Evolutionary conservation across 1,140 invertebrate genomes (phyloP), one percentile per base, ranked within the genome.

Genomic region (Pristionchus pacificus): DNA sequence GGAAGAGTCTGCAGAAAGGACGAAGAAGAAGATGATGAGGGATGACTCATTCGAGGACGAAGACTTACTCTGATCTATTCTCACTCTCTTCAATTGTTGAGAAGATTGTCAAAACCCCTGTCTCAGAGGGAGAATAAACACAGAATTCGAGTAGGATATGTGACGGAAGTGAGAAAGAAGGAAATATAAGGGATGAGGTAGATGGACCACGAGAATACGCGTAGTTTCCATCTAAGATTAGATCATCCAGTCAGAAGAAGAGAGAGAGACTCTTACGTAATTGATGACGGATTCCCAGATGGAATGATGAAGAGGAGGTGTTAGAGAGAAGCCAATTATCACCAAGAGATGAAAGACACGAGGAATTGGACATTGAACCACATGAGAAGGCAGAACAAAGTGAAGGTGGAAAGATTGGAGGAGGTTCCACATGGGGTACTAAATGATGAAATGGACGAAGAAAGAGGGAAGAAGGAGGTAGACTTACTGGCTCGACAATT

Each of bases 401-500:
- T 15, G 68, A 57, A 24, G 38, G 25, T 27, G 60, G 49, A 3
- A 77, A 28, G 25, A 66, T 58, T 19, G 68, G n/a, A 30, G 61
- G 76, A 2, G 76, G 76, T 27, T 73, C 77, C 58, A 70, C 55
- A 65, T 77, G 76, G 2, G 76, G 76, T 30, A 77, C 77, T 70
- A 32, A 68, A 71, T 25, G 27, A 49, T 49, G 38, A 49, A 65
- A 25, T 10, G 19, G n/a, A n/a, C n/a, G n/a, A n/a, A n/a, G n/a
- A n/a, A n/a, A n/a, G n/a, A n/a, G n/a, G n/a, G n/a, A 24, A 28
- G 25, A 25, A 28, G 71, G 29, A 31, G 13, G 2, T 19, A 19
- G 10, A 75, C 72, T 69, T 75, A 77, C 76, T 78, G 61, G 78
- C 62, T 2, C 64, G 30, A 61, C 76, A 77, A 38, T 77, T 78